phyloP scores from a whole-genome alignment of 2,888 invertebrate genomes.

The Drosophila pseudotakahashii region DNA sequence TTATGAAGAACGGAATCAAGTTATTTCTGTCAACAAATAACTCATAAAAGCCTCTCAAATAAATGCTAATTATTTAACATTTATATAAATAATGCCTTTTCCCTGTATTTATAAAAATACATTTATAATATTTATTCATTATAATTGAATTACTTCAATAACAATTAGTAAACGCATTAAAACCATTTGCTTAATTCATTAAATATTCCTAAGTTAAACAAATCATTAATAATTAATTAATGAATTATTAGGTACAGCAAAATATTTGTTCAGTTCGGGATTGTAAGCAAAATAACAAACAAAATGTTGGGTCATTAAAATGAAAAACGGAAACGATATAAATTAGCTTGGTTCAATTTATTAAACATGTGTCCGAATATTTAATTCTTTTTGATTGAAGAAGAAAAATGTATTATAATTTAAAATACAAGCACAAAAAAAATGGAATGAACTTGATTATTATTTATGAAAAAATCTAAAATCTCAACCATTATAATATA shows the following conservation, averaged over 20 bases:
- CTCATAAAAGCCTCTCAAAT: not conserved
- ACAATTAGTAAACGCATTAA: slow-evolving; percentile 3
- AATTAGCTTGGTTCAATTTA: not conserved
- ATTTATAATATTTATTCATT: slow-evolving; percentile 11
- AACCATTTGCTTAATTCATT: slow-evolving; percentile 16
- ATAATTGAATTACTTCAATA: slow-evolving; percentile 7
- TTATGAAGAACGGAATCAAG: not conserved
- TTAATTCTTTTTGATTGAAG: not conserved
- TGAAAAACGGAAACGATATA: slow-evolving; percentile 1
- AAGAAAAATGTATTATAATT: not conserved
- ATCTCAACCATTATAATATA: no score
- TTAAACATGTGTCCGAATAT: slow-evolving; percentile 1
- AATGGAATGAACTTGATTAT: no score
- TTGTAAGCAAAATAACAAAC: not conserved
- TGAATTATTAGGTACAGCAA: slow-evolving; percentile 1
- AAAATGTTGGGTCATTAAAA: slow-evolving; percentile 1
- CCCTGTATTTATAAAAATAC: not conserved
- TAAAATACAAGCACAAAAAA: no score
- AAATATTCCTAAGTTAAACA: slow-evolving; percentile 12
- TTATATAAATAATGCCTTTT: slow-evolving; percentile 6
- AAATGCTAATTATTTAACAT: slow-evolving; percentile 5
- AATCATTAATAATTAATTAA: slow-evolving; percentile 14
- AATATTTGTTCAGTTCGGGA: slow-evolving; percentile 13
- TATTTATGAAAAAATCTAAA: no score
- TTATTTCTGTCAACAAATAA: not conserved